Evolutionary conservation across 2,888 invertebrate species (phyloP).

Genomic region (Thyatira batis): DNA sequence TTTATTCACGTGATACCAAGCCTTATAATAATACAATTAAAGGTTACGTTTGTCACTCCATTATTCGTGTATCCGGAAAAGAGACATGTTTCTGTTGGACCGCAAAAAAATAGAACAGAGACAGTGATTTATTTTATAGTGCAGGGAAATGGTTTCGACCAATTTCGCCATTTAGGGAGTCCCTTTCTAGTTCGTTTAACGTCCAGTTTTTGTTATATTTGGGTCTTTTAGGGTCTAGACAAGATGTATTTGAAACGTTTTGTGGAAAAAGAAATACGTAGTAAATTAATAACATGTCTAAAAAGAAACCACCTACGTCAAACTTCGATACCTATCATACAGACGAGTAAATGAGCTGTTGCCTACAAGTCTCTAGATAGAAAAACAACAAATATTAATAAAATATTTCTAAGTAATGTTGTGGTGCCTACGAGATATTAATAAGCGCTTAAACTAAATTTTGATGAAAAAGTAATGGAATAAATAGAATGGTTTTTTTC

Average conservation of each 20-base stretch:
- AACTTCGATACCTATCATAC: not conserved
- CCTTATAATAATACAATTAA: not conserved
- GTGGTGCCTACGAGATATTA: not conserved
- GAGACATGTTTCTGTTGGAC: conserved; percentile 17
- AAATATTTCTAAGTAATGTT: not conserved
- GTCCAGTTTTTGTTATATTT: conserved; percentile 24
- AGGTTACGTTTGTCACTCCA: not conserved
- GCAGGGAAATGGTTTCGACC: conserved; percentile 21
- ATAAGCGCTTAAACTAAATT: no score
- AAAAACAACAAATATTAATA: no score
- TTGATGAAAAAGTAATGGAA: no score
- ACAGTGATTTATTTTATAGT: conserved; percentile 37
- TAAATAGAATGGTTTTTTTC: no score
- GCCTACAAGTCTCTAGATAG: no score
- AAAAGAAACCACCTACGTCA: not conserved
- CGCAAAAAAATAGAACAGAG: conserved; percentile 30
- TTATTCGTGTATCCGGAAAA: conserved; percentile 5
- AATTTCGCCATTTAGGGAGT: conserved; percentile 22
- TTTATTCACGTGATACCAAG: not conserved
- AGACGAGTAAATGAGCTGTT: no score
- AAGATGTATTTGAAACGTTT: not conserved
- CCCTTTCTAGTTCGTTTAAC: conserved; percentile 15
- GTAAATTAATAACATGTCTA: not conserved
- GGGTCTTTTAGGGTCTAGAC: conserved; percentile 9
- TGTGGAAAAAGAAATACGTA: not conserved